These are phyloP conservation scores for Hirtodrosophila histrioides DNA, from an alignment of 2,888 invertebrate genomes.

Conservation along the genomic window DNA sequence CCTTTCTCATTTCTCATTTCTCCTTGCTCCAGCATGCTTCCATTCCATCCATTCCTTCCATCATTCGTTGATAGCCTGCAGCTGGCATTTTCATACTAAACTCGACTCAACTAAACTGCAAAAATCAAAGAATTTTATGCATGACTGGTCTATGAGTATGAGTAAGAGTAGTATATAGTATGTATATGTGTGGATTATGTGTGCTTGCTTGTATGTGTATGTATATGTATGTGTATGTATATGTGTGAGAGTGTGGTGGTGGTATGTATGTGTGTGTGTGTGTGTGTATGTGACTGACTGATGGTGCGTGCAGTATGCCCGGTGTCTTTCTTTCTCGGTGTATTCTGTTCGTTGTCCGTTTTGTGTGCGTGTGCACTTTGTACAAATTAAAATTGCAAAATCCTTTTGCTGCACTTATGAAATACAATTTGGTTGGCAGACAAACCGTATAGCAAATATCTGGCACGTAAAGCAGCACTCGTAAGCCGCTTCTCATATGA, in stretches of 20 bases:
- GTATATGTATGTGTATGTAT: neutral
- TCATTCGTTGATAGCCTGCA: constrained; percentile 46
- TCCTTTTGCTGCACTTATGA: constrained; percentile 66
- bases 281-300: constrained; percentile 54
- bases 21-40: neutral
- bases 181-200: constrained; percentile 7
- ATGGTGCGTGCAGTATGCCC: constrained; percentile 43
- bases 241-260: constrained; percentile 41
- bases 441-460: constrained; percentile 34
- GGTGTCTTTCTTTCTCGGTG: constrained; percentile 23
- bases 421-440: constrained; percentile 49
- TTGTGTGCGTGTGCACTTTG: constrained; percentile 63
- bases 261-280: constrained; percentile 17
- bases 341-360: constrained; percentile 32
- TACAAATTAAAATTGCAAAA: constrained; percentile 76
- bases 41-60: constrained; percentile 7
- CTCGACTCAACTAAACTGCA: constrained; percentile 44
- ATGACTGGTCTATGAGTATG: constrained; percentile 21
- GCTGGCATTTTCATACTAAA: constrained; percentile 47
- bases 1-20: neutral
- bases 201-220: neutral
- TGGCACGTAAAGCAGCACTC: constrained; percentile 39
- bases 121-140: constrained; percentile 62
- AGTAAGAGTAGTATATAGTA: neutral
- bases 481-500: constrained; percentile 48